Evolutionary conservation across 2,888 invertebrate species (phyloP).

Genomic region (Ctena decussata): DNA sequence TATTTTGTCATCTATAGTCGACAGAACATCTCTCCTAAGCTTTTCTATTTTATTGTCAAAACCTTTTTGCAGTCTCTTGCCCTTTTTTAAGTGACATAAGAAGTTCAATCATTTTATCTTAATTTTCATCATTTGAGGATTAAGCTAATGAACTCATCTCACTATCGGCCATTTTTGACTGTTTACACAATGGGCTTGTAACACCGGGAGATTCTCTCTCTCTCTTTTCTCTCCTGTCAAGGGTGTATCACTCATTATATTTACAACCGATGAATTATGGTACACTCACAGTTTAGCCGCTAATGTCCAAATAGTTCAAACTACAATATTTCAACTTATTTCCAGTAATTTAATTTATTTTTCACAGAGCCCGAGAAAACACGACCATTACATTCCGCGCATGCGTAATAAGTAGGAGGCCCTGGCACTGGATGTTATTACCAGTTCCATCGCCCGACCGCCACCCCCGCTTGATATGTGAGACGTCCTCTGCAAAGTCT

Average conservation of each 20-base stretch:
- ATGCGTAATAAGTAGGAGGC: no score
- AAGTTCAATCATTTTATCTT: neutral
- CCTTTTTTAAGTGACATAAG: neutral
- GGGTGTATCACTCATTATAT: neutral
- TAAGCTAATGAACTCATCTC: neutral
- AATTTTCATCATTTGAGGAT: neutral
- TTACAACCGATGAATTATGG: neutral
- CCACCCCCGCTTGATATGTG: no score
- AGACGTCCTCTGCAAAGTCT: no score
- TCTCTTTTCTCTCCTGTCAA: neutral
- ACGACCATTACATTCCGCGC: no score
- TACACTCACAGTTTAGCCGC: neutral
- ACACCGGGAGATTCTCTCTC: neutral
- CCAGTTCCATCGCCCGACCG: no score
- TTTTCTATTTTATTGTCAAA: neutral
- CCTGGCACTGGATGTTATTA: no score
- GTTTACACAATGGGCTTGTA: slow-evolving; percentile 1
- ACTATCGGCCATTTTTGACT: neutral
- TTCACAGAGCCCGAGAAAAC: no score
- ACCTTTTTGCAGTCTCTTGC: neutral
- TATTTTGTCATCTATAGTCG: neutral
- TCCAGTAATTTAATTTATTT: no score
- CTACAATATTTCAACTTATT: no score
- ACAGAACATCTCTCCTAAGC: neutral
- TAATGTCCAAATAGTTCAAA: neutral